These are phyloP conservation scores for Lordiphosa fenestrarum DNA, from an alignment of 2,888 invertebrate genomes.

Conservation along the genomic window DNA sequence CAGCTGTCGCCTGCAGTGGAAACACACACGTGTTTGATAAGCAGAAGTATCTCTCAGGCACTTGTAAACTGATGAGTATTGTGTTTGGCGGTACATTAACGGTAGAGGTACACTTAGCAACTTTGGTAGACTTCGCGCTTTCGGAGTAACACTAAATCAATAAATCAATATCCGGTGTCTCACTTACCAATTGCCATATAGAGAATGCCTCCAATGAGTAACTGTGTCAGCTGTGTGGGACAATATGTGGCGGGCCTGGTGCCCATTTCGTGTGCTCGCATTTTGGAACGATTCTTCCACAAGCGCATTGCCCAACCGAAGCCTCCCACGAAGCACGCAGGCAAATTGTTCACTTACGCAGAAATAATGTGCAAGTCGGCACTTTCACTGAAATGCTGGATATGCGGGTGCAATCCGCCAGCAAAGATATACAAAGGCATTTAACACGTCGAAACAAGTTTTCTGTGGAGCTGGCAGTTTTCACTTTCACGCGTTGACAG, in stretches of 20 bases:
- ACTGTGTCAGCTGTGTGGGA: slow-evolving; percentile 52
- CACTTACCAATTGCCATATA: slow-evolving; percentile 71
- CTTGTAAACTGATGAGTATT: background rate
- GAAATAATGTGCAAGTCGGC: slow-evolving; percentile 63
- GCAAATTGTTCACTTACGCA: slow-evolving; percentile 67
- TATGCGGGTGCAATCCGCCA: slow-evolving; percentile 10
- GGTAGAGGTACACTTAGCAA: too few species aligned
- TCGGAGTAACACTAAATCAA: too few species aligned
- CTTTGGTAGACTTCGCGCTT: too few species aligned
- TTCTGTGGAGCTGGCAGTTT: slow-evolving; percentile 32
- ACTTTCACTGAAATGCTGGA: slow-evolving; percentile 55
- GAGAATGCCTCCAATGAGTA: slow-evolving; percentile 64
- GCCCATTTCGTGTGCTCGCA: slow-evolving; percentile 53
- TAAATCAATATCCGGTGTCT: too few species aligned
- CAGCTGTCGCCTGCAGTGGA: background rate
- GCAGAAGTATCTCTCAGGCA: background rate
- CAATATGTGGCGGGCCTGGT: slow-evolving; percentile 33
- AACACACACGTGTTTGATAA: slow-evolving; percentile 4
- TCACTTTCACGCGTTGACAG: slow-evolving; percentile 29
- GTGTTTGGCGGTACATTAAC: too few species aligned
- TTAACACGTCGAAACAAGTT: slow-evolving; percentile 45
- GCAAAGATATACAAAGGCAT: slow-evolving; percentile 54
- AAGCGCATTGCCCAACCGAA: slow-evolving; percentile 47
- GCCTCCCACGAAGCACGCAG: slow-evolving; percentile 23
- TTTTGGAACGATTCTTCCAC: slow-evolving; percentile 67